Evolutionary conservation across 2,888 invertebrate species (phyloP), one percentile per base, ranked within the genome.

Genomic region (Chrysomela aeneicollis): DNA sequence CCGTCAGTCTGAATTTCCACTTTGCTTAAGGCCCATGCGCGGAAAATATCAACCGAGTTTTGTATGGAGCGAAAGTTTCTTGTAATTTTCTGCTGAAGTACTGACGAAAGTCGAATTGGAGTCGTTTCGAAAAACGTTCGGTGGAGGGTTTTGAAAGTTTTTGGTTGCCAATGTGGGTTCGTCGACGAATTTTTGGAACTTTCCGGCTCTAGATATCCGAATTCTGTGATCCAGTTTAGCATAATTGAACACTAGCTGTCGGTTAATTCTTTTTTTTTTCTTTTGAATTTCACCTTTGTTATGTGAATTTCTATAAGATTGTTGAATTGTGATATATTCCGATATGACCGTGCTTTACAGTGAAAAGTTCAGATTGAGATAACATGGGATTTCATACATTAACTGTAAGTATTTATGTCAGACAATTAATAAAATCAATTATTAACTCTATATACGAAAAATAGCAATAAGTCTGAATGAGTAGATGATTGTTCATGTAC

Each of bases 381-480:
- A 78, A 76, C 77, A 78, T 76, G 77, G 77, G 73, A 74, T 76
- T 74, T 73, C 76, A 71, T 67, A 73, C 70, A 61, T 76, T 75
- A 71, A 76, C 74, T 72, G 78, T 78, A 73, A 74, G 77, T 77
- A 61, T 65, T 32, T 50, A 9, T 60, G 1, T 21, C 26, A 6
- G 6, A 26, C 6, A 6, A 26, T 3, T 5, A 26, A 26, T 6
- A 3, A 26, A 26, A 6, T 26, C 3, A 6, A 26, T 5, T 26
- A 5, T 26, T 6, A 26, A 26, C 26, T 26, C 26, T 26, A 6
- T 26, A 26, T 6, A n/a, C n/a, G n/a, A n/a, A n/a, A n/a, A n/a
- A n/a, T n/a, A n/a, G n/a, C n/a, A n/a, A n/a, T n/a, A n/a, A n/a
- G n/a, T n/a, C n/a, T n/a, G n/a, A n/a, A n/a, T n/a, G n/a, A n/a